phyloP scores from a whole-genome alignment of 2,888 invertebrate genomes.

The Drosophila sordidula region DNA sequence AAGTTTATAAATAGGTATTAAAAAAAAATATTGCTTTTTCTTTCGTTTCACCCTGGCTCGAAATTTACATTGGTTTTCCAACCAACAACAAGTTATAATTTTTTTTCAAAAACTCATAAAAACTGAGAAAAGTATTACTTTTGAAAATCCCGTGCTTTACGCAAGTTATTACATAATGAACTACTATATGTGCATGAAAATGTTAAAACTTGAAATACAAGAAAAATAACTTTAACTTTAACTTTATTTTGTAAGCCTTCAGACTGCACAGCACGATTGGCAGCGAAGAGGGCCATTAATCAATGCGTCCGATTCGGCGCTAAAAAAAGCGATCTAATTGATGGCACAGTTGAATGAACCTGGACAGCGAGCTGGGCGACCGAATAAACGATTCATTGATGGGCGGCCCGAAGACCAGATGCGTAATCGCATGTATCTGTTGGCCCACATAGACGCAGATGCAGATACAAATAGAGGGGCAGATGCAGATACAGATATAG shows the following conservation, averaged over 20 bases:
- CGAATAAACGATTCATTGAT: conserved; percentile 29
- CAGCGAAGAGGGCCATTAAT: background rate
- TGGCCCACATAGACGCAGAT: conserved; percentile 29
- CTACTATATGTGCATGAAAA: too few species aligned
- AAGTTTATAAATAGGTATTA: too few species aligned
- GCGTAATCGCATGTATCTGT: conserved; percentile 14
- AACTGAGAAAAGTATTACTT: too few species aligned
- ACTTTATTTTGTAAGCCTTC: background rate
- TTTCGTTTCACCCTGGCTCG: too few species aligned
- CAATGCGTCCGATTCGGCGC: background rate
- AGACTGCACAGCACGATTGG: background rate
- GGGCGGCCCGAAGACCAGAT: conserved; percentile 1
- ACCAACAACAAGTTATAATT: too few species aligned
- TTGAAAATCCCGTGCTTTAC: too few species aligned
- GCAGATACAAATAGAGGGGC: background rate
- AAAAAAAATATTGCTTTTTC: too few species aligned
- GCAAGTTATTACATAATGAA: too few species aligned
- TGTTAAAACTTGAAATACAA: background rate
- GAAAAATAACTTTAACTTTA: too few species aligned
- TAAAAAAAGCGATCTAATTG: background rate
- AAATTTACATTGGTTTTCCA: too few species aligned
- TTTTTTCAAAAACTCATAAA: too few species aligned
- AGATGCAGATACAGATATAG: conserved; percentile 1
- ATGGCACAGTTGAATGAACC: conserved; percentile 49
- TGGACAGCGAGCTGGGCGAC: conserved; percentile 2